Evolutionary conservation across 2,888 invertebrate genomes (phyloP).

Genomic region (Luperina testacea): DNA sequence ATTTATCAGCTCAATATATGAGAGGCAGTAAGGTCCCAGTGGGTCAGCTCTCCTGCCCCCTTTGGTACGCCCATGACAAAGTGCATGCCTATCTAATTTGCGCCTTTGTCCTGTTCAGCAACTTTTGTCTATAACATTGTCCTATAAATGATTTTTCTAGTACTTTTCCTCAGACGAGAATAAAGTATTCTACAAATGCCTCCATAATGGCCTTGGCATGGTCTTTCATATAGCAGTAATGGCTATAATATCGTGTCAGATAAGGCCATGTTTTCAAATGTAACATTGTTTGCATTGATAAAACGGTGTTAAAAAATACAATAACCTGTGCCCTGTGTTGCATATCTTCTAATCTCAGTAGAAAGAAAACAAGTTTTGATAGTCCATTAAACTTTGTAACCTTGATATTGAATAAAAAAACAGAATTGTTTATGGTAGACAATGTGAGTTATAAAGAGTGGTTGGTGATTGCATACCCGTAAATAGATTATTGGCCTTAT

Average conservation of each 20-base stretch:
- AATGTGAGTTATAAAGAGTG: not conserved
- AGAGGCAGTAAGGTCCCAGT: not conserved
- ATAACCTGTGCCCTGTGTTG: constrained; percentile 44
- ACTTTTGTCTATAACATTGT: not conserved
- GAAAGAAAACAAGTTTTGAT: constrained; percentile 47
- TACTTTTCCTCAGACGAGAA: constrained; percentile 14
- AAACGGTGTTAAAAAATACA: constrained; percentile 29
- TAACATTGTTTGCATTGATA: constrained; percentile 54
- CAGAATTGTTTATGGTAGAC: constrained; percentile 1
- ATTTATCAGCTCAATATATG: constrained; percentile 1
- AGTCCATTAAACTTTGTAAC: constrained; percentile 49
- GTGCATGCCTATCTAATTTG: not conserved
- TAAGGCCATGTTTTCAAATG: constrained; percentile 49
- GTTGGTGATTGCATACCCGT: not conserved
- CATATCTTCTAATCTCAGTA: constrained; percentile 36
- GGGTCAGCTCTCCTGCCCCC: not conserved
- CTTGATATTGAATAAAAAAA: constrained; percentile 32
- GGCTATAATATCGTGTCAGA: constrained; percentile 34
- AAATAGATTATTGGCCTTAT: not conserved
- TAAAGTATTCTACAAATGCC: constrained; percentile 4
- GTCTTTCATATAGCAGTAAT: constrained; percentile 23
- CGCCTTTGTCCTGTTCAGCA: not conserved
- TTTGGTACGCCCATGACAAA: not conserved
- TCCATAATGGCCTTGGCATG: constrained; percentile 20
- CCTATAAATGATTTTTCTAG: not conserved